phyloP scores from a whole-genome alignment of 2,797 vertebrate genomes.

The Anguilla anguilla region DNA sequence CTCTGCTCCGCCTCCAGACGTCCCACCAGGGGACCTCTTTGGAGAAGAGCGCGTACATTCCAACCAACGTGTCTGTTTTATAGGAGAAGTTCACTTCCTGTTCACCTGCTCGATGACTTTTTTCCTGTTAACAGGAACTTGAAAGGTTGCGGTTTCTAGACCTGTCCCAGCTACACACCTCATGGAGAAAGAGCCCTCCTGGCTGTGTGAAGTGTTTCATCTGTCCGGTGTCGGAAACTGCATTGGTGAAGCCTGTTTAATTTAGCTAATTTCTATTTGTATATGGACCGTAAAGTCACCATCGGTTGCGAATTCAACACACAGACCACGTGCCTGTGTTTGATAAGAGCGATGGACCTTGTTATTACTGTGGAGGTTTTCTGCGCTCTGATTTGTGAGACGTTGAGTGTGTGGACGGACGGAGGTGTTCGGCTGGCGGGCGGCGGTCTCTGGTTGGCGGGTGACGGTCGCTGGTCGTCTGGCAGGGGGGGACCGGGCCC shows the following conservation, averaged over 20 bases:
- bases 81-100: neutral
- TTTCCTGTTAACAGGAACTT: neutral
- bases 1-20: neutral
- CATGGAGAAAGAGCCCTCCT: neutral
- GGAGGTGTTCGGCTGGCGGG: neutral
- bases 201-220: neutral
- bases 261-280: neutral
- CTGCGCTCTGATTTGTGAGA: neutral
- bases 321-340: neutral
- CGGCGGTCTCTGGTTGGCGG: too few species aligned
- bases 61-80: neutral
- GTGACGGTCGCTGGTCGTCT: too few species aligned
- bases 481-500: too few species aligned
- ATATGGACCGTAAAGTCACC: neutral
- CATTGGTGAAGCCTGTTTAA: neutral
- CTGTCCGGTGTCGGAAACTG: neutral
- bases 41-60: neutral
- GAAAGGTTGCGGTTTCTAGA: neutral
- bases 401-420: neutral
- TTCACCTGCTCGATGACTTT: neutral
- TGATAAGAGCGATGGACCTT: neutral
- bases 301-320: neutral
- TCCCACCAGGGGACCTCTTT: neutral
- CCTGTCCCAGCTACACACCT: neutral
- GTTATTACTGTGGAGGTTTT: too few species aligned